Evolutionary conservation across 2,113 vertebrate species (phyloP), one percentile per base, ranked within the genome.

Genomic region (Origma solitaria): DNA sequence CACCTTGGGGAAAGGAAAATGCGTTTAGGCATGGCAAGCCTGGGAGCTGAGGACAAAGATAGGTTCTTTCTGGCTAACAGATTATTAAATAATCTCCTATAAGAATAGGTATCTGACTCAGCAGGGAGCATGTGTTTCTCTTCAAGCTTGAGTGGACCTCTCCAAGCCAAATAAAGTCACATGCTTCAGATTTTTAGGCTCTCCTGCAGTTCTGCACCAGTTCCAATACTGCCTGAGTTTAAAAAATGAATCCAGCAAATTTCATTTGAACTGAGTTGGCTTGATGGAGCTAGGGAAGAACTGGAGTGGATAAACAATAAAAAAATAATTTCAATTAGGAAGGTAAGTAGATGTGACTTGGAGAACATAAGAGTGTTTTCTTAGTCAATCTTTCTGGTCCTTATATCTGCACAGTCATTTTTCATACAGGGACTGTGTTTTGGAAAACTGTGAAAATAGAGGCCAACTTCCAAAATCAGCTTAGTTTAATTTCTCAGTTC

Each of bases 1-100:
- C 98, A 79, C 98, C 98, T 98, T 60, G 38, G 44, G 17, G 51
- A n/a, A 56, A 44, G 51, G 57, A 77, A 70, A 93, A 86, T 2
- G 9, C 2, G 13, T 64, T 90, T 21, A 84, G 76, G 69, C 22
- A 1, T 0, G n/a, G 73, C 20, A 42, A 89, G 83, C 20, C 57
- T 3, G 1, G 42, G 58, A 93, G 47, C 11, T 21, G 68, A 81
- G 78, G 37, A 31, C 28, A 82, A 72, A 80, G 45, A 19, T 3
- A 24, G 53, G 33, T 16, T 78, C 58, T 37, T 87, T 61, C 89
- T 61, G 70, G 40, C 37, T 73, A 71, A 24, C 2, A 40, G 65
- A 64, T 78, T 42, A 27, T 50, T 42, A 58, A 82, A 86, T 66
- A 37, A 47, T 50, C 71, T 65, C 78, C 70, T 69, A 0, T 5